phyloP scores from a whole-genome alignment of 2,888 invertebrate genomes.

The Tenthredo notha region DNA sequence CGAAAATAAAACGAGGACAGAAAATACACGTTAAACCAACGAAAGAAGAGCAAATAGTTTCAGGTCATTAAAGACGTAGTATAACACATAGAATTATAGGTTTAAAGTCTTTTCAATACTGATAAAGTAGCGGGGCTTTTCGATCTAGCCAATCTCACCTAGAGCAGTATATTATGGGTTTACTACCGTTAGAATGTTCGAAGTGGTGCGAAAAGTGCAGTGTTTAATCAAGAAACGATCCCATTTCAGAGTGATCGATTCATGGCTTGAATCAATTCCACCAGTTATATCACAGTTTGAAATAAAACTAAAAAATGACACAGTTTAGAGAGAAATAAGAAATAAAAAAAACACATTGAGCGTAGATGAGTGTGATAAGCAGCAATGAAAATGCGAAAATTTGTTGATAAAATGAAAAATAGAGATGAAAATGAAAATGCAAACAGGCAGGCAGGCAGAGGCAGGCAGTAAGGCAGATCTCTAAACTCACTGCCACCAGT shows the following conservation, averaged over 20 bases:
- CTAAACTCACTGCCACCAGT: slow-evolving; percentile 70
- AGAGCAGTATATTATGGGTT: background rate
- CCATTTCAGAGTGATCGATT: background rate
- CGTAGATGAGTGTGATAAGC: background rate
- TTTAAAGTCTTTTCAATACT: background rate
- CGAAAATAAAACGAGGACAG: background rate
- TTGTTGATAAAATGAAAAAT: background rate
- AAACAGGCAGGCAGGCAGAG: slow-evolving; percentile 49
- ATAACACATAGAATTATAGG: background rate
- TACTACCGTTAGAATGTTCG: background rate
- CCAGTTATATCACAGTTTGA: background rate
- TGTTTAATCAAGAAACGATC: background rate
- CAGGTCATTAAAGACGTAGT: too few relatives aligned
- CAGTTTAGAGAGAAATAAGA: background rate
- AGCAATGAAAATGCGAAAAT: background rate
- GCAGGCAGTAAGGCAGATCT: slow-evolving; percentile 58
- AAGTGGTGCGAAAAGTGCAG: background rate
- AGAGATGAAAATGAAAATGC: background rate
- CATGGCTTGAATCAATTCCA: background rate
- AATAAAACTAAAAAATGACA: background rate
- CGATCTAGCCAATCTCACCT: background rate
- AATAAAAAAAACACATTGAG: background rate
- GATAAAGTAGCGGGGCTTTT: background rate
- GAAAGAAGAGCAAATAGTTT: background rate
- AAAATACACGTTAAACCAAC: background rate